phyloP scores from a whole-genome alignment of 1,140 invertebrate genomes.

The Colletes latitarsis region DNA sequence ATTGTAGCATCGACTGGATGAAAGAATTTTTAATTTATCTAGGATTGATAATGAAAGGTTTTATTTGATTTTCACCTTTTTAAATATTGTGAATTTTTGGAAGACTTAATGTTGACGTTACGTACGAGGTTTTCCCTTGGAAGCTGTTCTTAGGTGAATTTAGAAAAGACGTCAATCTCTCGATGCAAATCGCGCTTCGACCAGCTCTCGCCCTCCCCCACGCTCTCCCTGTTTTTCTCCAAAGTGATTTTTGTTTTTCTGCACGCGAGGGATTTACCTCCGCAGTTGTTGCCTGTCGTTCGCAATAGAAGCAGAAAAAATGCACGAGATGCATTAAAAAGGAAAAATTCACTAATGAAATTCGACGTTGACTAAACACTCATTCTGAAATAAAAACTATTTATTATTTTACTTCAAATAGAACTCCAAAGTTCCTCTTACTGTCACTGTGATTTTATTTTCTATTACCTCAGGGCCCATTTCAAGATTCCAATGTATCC shows the following conservation, averaged over 20 bases:
- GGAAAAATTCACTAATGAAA: background rate
- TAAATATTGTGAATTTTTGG: background rate
- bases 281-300: background rate
- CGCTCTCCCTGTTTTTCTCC: background rate
- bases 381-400: no score
- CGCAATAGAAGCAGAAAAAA: background rate
- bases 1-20: no score
- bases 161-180: constrained; percentile 28
- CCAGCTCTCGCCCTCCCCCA: background rate
- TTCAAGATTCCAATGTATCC: no score
- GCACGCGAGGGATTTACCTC: background rate
- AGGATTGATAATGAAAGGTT: no score
- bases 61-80: background rate
- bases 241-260: constrained; percentile 31
- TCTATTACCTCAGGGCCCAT: no score
- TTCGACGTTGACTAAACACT: no score
- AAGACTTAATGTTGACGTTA: background rate
- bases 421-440: no score
- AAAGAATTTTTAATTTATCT: no score
- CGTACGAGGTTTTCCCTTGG: background rate
- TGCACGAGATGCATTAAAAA: background rate
- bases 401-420: no score
- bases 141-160: background rate
- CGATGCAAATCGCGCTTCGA: constrained; percentile 2
- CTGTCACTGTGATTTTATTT: no score